Conservation (phyloP, 92 coral and sea anemone genomes). For the Siderastrea siderea region DNA sequence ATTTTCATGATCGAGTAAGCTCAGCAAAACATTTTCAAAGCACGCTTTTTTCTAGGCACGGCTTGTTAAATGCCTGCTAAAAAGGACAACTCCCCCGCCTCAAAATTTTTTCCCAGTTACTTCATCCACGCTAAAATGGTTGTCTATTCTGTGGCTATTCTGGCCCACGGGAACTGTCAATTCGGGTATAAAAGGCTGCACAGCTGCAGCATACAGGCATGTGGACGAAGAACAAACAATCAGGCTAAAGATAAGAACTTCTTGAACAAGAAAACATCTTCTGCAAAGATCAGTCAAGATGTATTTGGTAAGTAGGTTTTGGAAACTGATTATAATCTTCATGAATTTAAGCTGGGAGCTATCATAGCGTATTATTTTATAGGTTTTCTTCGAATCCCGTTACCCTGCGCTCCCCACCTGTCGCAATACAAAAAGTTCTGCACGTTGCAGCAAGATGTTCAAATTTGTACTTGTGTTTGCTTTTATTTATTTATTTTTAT, state of each 20-base stretch:
- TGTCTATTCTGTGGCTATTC: conserved; percentile 4
- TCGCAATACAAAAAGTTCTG: too few relatives aligned
- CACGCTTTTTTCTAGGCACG: background rate
- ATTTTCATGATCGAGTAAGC: conserved; percentile 4
- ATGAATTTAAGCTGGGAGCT: background rate
- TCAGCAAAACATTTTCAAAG: background rate
- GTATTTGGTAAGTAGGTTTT: conserved; percentile 11
- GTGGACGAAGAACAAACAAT: background rate
- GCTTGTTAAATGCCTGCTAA: background rate
- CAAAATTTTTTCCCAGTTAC: conserved; percentile 5
- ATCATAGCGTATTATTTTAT: background rate
- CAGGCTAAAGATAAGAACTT: background rate
- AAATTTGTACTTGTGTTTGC: too few relatives aligned
- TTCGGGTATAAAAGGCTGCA: conserved; percentile 22
- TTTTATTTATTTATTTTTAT: too few relatives aligned
- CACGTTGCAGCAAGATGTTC: too few relatives aligned
- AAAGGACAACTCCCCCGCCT: background rate
- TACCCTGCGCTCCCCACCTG: background rate
- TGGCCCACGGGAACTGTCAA: background rate
- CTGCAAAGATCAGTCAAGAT: background rate
- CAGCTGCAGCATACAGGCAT: conserved; percentile 10
- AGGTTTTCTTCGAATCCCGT: background rate
- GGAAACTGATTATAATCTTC: background rate
- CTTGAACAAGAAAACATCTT: background rate
- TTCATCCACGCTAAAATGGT: conserved; percentile 30